Conservation (phyloP, 2,797 vertebrate species). For the Catharus ustulatus region DNA sequence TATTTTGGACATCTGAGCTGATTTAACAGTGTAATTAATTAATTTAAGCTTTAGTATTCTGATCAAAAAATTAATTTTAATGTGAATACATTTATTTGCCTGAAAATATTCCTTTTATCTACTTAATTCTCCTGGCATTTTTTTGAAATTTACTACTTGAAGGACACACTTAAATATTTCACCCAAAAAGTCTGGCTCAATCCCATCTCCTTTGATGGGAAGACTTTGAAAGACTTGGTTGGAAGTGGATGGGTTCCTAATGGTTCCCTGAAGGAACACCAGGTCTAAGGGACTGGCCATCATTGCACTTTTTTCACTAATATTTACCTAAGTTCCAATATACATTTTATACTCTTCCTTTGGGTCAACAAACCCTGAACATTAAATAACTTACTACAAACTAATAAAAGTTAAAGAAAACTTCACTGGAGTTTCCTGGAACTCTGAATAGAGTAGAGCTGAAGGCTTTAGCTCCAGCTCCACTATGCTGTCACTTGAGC, state of each 20-base stretch:
- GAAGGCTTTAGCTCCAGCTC: neutral
- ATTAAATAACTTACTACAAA: neutral
- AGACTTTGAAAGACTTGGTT: neutral
- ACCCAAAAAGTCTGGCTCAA: neutral
- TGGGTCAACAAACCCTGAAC: neutral
- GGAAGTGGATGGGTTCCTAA: neutral
- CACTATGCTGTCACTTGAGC: neutral
- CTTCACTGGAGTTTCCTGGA: neutral
- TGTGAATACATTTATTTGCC: neutral
- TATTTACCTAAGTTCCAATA: neutral
- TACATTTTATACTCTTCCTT: neutral
- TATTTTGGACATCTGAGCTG: neutral
- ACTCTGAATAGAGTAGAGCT: neutral
- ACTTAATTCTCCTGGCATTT: neutral
- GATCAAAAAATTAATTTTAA: neutral
- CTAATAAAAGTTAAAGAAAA: neutral
- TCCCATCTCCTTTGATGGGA: constrained; percentile 9
- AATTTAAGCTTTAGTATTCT: neutral
- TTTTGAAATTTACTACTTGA: neutral
- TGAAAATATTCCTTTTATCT: neutral
- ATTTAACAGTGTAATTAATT: neutral
- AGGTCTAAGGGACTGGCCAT: neutral
- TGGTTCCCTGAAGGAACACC: neutral
- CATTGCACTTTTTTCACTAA: neutral
- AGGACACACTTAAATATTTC: neutral